Percentiles rank a stretch among this genome's conserved stretches.
Conservation (phyloP, 2,888 invertebrate species). For the Drosophila emarginata region DNA sequence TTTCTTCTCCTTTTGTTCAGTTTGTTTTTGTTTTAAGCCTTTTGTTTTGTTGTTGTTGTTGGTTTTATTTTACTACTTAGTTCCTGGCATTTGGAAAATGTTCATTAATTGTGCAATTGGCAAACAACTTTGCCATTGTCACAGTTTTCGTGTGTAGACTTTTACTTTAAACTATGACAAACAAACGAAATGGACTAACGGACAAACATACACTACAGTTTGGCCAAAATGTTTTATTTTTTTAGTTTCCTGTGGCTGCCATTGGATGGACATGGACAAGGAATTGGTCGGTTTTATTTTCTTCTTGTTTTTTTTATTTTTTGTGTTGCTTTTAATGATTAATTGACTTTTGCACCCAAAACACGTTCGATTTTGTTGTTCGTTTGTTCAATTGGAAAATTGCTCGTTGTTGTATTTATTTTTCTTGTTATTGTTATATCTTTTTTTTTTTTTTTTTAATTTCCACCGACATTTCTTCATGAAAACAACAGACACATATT, state of each 20-base stretch:
- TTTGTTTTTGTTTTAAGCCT: too few relatives aligned
- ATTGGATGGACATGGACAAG: conserved; percentile 48
- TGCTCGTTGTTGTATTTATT: conserved; percentile 39
- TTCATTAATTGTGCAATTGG: conserved; percentile 63
- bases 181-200: conserved; percentile 20
- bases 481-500: conserved; percentile 46
- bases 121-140: conserved; percentile 58
- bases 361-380: conserved; percentile 67
- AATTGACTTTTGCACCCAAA: conserved; percentile 73
- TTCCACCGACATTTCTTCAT: conserved; percentile 52
- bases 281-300: conserved; percentile 43
- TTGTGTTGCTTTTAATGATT: conserved; percentile 71
- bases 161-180: conserved; percentile 60
- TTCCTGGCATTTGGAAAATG: conserved; percentile 60
- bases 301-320: conserved; percentile 57
- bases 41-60: too few relatives aligned
- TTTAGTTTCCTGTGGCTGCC: conserved; percentile 23
- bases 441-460: conserved; percentile 46
- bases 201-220: conserved; percentile 23
- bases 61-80: not conserved
- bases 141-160: conserved; percentile 52
- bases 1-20: not conserved
- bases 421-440: not conserved
- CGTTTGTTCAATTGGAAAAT: conserved; percentile 57
- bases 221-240: not conserved